Conservation (phyloP, 2,113 vertebrate genomes). For the Ia io region DNA sequence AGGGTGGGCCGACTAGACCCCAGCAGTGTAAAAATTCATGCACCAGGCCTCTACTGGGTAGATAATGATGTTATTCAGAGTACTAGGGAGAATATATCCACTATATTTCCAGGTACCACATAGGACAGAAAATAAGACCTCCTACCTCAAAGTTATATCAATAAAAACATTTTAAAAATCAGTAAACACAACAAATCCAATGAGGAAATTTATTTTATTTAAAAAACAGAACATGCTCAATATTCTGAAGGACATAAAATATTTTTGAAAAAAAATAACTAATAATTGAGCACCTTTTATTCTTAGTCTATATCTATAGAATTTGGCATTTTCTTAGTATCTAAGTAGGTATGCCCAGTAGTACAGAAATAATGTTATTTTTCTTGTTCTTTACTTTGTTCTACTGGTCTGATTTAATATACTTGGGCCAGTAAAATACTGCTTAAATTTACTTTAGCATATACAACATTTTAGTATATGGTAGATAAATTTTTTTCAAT, state of each 20-base stretch:
- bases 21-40: too few species aligned
- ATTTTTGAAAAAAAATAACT: neutral
- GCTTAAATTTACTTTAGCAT: neutral
- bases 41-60: neutral
- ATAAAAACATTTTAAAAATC: neutral
- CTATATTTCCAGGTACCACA: neutral
- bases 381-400: neutral
- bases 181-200: neutral
- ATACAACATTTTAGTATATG: neutral
- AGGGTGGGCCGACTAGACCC: rapidly evolving
- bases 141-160: neutral
- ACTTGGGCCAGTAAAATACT: neutral
- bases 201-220: neutral
- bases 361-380: neutral
- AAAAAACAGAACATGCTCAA: neutral
- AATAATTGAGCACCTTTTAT: neutral
- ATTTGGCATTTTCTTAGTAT: neutral
- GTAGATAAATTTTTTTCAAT: neutral
- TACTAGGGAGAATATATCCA: neutral
- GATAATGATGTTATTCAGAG: neutral
- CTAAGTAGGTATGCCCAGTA: neutral
- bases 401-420: neutral
- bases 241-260: neutral
- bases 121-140: neutral
- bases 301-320: neutral